Evolutionary conservation across 2,888 invertebrate genomes (phyloP).

Genomic region (Lithodes maja): DNA sequence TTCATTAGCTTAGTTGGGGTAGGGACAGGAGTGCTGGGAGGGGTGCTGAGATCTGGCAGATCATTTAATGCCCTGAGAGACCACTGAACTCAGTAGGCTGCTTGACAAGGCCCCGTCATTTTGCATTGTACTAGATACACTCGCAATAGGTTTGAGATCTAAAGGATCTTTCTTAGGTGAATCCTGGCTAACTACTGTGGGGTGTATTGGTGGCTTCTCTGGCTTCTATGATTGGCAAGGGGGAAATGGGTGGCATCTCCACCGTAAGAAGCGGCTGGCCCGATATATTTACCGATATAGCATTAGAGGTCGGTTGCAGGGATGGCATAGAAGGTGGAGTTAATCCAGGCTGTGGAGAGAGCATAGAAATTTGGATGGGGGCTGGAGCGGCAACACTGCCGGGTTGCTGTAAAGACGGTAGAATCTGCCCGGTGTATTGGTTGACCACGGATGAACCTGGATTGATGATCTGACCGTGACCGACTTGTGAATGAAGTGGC

Average conservation of each 20-base stretch:
- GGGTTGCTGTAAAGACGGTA: slow-evolving; percentile 21
- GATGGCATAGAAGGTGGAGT: background rate
- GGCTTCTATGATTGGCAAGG: background rate
- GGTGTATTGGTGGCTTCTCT: slow-evolving; percentile 2
- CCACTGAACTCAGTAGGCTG: slow-evolving; percentile 47
- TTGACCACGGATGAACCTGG: background rate
- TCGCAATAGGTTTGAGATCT: background rate
- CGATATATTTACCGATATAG: slow-evolving; percentile 68
- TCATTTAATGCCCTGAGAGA: slow-evolving; percentile 52
- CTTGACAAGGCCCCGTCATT: slow-evolving; percentile 5
- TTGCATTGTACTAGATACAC: background rate
- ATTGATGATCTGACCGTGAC: background rate
- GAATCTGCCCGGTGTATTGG: slow-evolving; percentile 2
- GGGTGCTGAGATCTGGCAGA: slow-evolving; percentile 59
- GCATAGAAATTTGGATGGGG: slow-evolving; percentile 37
- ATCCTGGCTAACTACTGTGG: background rate
- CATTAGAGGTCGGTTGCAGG: slow-evolving; percentile 24
- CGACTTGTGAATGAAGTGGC: slow-evolving; percentile 15
- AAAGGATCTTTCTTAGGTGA: background rate
- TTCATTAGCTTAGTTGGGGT: background rate
- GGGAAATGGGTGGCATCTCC: slow-evolving; percentile 48
- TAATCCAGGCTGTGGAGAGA: slow-evolving; percentile 3
- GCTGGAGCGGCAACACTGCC: background rate
- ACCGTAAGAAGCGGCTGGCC: slow-evolving; percentile 64
- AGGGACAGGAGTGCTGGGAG: slow-evolving; percentile 53